phyloP scores from a whole-genome alignment of 2,888 invertebrate genomes.

The Pandemis corylana region DNA sequence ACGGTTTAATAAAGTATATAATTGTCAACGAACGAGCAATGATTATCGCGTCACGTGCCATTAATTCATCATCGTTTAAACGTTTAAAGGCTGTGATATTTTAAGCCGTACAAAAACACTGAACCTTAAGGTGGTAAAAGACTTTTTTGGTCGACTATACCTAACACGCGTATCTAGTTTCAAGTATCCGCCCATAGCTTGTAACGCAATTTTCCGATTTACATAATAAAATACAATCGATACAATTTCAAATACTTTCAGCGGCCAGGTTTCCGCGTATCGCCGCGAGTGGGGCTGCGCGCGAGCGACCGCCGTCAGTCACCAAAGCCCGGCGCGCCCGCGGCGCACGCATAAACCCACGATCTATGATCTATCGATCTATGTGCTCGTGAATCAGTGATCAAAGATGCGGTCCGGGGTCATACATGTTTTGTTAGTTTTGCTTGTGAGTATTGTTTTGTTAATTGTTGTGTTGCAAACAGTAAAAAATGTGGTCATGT shows the following conservation, averaged over 20 bases:
- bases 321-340: slow-evolving; percentile 60
- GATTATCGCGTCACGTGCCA: not conserved
- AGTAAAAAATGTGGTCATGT: not conserved
- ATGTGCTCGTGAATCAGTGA: slow-evolving; percentile 63
- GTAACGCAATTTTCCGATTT: not conserved
- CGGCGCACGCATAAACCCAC: slow-evolving; percentile 61
- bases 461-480: not conserved
- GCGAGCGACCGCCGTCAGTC: slow-evolving; percentile 52
- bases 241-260: slow-evolving; percentile 17
- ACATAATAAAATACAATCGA: not conserved
- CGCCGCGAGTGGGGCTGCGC: slow-evolving; percentile 41
- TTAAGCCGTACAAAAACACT: too few species aligned
- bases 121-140: too few species aligned
- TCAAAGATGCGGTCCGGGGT: slow-evolving; percentile 73
- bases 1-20: not conserved
- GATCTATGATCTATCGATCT: slow-evolving; percentile 40
- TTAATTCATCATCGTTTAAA: too few species aligned
- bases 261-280: slow-evolving; percentile 23
- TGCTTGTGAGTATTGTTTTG: slow-evolving; percentile 68
- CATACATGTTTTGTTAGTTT: slow-evolving; percentile 71
- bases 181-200: not conserved
- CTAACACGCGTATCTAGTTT: too few species aligned
- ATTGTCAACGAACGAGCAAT: not conserved
- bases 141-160: too few species aligned
- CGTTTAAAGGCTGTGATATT: too few species aligned